phyloP scores from a whole-genome alignment of 2,113 vertebrate genomes.

The Oreocharis arfaki region DNA sequence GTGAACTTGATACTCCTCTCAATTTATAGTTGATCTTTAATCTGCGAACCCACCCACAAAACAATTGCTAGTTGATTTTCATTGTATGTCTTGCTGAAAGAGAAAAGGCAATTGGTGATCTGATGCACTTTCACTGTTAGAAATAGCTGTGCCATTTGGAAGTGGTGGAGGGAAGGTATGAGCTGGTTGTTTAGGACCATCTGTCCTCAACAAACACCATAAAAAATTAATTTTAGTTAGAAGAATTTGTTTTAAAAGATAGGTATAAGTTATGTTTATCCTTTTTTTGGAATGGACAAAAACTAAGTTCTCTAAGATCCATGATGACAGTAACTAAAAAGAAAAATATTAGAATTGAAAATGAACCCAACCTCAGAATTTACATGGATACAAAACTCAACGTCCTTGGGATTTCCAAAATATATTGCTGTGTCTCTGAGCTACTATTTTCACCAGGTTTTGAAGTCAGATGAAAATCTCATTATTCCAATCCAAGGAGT shows the following conservation, averaged over 20 bases:
- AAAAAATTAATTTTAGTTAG: not conserved
- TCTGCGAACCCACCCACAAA: not conserved
- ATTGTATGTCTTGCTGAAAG: not conserved
- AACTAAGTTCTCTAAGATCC: not conserved
- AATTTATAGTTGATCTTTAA: constrained; percentile 6
- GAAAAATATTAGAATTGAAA: not conserved
- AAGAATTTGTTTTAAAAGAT: not conserved
- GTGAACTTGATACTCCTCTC: not conserved
- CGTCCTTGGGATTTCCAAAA: not conserved
- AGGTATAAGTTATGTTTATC: not conserved
- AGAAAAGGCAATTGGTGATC: not conserved
- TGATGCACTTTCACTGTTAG: not conserved
- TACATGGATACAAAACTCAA: not conserved
- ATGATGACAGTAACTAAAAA: not conserved
- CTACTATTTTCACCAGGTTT: not conserved
- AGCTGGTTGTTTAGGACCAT: not conserved
- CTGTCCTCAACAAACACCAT: not conserved
- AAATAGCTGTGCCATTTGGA: not conserved
- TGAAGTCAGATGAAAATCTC: not conserved
- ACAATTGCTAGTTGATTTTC: not conserved
- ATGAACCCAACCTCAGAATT: not conserved
- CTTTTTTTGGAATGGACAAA: not conserved
- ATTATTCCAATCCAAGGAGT: not conserved
- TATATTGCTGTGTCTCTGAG: not conserved
- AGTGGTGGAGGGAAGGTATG: not conserved